Evolutionary conservation across 2,113 vertebrate genomes (phyloP).

Genomic region (Micromys minutus): DNA sequence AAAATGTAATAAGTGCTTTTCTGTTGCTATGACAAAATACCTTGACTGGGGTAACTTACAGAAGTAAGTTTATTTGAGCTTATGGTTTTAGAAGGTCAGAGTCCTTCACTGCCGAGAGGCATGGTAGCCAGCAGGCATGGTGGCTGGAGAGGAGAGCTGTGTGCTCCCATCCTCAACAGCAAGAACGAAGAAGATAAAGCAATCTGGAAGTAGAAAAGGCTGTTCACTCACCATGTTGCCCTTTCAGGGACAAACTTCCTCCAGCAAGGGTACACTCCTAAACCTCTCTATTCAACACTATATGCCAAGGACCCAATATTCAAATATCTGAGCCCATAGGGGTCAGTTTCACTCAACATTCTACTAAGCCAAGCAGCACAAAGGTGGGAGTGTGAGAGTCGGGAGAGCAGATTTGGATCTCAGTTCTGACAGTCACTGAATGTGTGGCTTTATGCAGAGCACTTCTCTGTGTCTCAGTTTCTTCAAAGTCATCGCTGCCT

Average conservation of each 20-base stretch:
- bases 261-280: background rate
- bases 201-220: background rate
- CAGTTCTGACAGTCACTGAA: background rate
- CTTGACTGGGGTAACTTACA: background rate
- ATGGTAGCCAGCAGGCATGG: background rate
- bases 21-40: background rate
- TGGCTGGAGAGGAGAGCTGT: too few relatives aligned
- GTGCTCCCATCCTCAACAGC: background rate
- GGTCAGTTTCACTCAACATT: background rate
- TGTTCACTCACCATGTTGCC: background rate
- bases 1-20: background rate
- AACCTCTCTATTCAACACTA: too few relatives aligned
- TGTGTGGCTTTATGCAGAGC: background rate
- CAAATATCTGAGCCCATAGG: background rate
- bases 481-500: background rate
- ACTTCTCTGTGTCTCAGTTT: background rate
- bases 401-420: background rate
- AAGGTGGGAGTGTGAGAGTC: background rate
- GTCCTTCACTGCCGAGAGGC: background rate
- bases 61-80: background rate
- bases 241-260: background rate
- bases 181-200: background rate
- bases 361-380: background rate
- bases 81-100: background rate
- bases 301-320: background rate